Evolutionary conservation across 2,113 vertebrate genomes (phyloP), one percentile per base, ranked within the genome.

Genomic region (Tinamus guttatus): DNA sequence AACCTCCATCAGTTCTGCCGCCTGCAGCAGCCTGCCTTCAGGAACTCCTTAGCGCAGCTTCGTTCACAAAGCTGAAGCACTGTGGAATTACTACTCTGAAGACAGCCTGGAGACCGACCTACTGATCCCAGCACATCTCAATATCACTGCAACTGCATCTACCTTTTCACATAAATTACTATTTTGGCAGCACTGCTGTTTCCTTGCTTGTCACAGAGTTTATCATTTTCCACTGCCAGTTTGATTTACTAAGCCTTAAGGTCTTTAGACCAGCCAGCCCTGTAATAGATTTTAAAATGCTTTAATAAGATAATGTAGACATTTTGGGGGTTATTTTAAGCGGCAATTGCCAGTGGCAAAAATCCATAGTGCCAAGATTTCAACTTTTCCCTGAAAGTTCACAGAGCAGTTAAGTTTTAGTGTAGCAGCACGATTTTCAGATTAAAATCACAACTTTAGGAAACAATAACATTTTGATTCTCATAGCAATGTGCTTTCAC

Each of bases 251-350:
- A 60, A 54, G 41, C 68, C 70, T 74, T 52, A 83, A 54, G 14
- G 47, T 84, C 30, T 62, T 47, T 0, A 0, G 22, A 27, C 30
- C 49, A 73, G 30, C 30, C 49, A 73, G 32, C 83, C 28, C 52
- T 49, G 49, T 16, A 60, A 34, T n/a, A 40, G 25, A 47, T 83
- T 64, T 52, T 28, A 78, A 36, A 81, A 68, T 22, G 41, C n/a
- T 96, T 96, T 86, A 81, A 75, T 83, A 32, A 84, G 43, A 13
- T 36, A 83, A 52, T 51, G 45, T 41, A 81, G 78, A 85, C 77
- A 62, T 36, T 85, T 13, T 30, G 52, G 38, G 51, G 28, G 13
- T 86, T 70, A 93, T 58, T 88, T 83, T 81, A 81, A 78, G 25
- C 43, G 81, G 25, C 28, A 64, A 32, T 45, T 93, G 41, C 28